Percentiles rank a stretch among this genome's conserved stretches.
Conservation (phyloP, 2,888 invertebrate species). For the Platerodrilus igneus region DNA sequence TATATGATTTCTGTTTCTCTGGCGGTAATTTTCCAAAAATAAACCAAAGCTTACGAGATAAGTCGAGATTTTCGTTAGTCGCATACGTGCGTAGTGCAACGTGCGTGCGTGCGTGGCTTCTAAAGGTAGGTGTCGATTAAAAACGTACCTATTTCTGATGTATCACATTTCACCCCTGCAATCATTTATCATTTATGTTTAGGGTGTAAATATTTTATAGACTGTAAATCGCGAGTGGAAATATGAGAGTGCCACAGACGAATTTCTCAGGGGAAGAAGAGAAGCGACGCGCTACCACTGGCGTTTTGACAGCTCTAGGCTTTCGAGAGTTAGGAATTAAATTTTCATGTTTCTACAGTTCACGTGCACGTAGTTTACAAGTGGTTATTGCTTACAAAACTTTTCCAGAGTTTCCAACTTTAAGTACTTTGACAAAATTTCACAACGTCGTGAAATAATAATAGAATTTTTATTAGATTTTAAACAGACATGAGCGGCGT, state of each 20-base stretch:
- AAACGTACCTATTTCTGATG: slow-evolving; percentile 7
- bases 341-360: slow-evolving; percentile 22
- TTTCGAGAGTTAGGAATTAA: slow-evolving; percentile 22
- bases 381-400: slow-evolving; percentile 17
- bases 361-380: slow-evolving; percentile 24
- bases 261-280: slow-evolving; percentile 30
- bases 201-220: slow-evolving; percentile 31
- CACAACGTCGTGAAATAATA: too few species aligned
- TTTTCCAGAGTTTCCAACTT: too few species aligned
- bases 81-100: neutral
- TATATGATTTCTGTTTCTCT: slow-evolving; percentile 30
- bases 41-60: neutral
- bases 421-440: too few species aligned
- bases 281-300: slow-evolving; percentile 27
- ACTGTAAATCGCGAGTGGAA: slow-evolving; percentile 29
- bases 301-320: slow-evolving; percentile 29
- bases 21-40: slow-evolving; percentile 29
- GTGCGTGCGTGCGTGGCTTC: neutral
- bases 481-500: too few species aligned
- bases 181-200: slow-evolving; percentile 19
- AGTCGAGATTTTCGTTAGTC: neutral
- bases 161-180: slow-evolving; percentile 18
- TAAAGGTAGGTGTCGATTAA: neutral
- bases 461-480: too few species aligned
- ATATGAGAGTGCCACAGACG: slow-evolving; percentile 23